Evolutionary conservation across 2,113 vertebrate genomes (phyloP), one percentile per base, ranked within the genome.

Genomic region (Nycticebus coucang): DNA sequence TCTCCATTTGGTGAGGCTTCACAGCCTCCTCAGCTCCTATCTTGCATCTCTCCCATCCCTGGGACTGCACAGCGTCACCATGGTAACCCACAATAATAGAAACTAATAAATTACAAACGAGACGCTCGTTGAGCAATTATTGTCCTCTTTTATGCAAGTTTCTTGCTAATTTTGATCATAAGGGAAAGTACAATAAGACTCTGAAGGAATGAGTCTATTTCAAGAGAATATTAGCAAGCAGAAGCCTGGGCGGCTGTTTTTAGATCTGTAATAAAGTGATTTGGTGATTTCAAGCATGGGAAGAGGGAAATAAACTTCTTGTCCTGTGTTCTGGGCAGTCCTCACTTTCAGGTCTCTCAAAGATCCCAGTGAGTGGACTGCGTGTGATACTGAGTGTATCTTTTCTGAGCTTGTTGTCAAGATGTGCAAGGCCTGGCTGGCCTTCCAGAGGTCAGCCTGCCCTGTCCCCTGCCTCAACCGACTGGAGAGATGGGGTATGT

Each of bases 101-200:
- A 99, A 99, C 98, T 98, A 98, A 98, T 99, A 99, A 99, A 99
- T 98, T 99, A 99, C 98, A 98, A 99, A 98, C 98, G 98, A 99
- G 98, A 99, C 98, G 98, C 98, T 98, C 98, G 98, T 99, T 98
- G 98, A 98, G 98, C 99, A 99, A 99, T 99, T 99, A 99, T 99
- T 99, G 98, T 98, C 98, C 98, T 98, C 98, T 98, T 99, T 99
- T 98, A 99, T 99, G 98, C 98, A 98, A 98, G 98, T 98, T 98
- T 98, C 98, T 98, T 98, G 98, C 98, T 99, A 99, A 99, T 99
- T 99, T 98, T 98, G 98, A 98, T 99, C 98, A 98, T 98, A 99
- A 98, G 98, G 98, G 98, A 98, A 98, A 98, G 98, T 96, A 97
- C 98, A 98, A 99, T 98, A 98, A 99, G 98, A 98, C 98, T 95